These are phyloP conservation scores for Ecliptopera silaceata DNA, from an alignment of 2,888 invertebrate genomes.

Conservation along the genomic window DNA sequence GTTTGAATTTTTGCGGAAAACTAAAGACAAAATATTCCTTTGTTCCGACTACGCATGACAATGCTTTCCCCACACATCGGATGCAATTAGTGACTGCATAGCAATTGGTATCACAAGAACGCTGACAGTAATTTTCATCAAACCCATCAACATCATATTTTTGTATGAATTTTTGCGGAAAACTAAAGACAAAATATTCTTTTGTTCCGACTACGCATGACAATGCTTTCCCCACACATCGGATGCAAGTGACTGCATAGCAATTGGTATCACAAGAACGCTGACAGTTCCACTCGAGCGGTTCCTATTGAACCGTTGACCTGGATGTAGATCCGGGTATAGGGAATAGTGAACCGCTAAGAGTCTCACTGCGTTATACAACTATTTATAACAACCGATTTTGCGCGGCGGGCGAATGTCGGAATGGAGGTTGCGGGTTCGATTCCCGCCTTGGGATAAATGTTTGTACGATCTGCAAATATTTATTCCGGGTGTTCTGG, in stretches of 20 bases:
- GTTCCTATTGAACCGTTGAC: slow-evolving; percentile 18
- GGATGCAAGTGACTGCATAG: slow-evolving; percentile 14
- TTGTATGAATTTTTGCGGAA: too few relatives aligned
- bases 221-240: slow-evolving; percentile 16
- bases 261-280: slow-evolving; percentile 17
- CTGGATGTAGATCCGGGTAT: slow-evolving; percentile 1
- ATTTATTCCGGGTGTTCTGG: too few relatives aligned
- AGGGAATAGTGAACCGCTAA: not conserved
- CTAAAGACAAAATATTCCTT: not conserved
- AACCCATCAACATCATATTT: too few relatives aligned
- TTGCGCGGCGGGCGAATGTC: too few relatives aligned
- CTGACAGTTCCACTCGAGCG: slow-evolving; percentile 18
- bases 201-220: slow-evolving; percentile 4
- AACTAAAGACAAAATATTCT: not conserved
- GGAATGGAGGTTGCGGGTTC: too few relatives aligned
- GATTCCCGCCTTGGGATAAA: too few relatives aligned
- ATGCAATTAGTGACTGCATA: slow-evolving; percentile 17
- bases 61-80: slow-evolving; percentile 13
- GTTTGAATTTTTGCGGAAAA: not conserved
- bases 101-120: slow-evolving; percentile 16
- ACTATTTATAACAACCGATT: too few relatives aligned
- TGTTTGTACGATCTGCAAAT: too few relatives aligned
- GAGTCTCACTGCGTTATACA: not conserved
- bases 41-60: slow-evolving; percentile 7
- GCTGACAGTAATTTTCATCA: too few relatives aligned